Evolutionary conservation across 2,797 vertebrate species (phyloP), one percentile per base, ranked within the genome.

Genomic region (Pipistrellus kuhlii): DNA sequence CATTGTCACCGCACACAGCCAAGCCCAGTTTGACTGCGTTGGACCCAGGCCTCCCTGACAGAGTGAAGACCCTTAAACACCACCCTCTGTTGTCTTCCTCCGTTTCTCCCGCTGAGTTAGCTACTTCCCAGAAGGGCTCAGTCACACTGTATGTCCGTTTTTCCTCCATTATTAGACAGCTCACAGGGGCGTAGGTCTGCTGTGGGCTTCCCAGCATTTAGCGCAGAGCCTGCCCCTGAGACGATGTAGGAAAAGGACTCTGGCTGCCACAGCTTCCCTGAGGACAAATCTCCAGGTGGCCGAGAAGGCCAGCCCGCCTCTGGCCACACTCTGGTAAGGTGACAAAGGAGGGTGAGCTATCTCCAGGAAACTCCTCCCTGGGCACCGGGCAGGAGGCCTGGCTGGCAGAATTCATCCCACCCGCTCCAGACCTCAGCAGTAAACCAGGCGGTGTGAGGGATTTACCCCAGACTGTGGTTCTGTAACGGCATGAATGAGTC

Each of bases 401-500:
- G 59, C 73, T 21, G 44, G 55, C 59, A 76, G 51, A 53, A 48
- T 75, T 11, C 48, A 51, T 64, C 53, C 41, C n/a, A 2, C 35
- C 90, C 78, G 78, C 55, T 92, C 76, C 90, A 80, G 89, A 44
- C 92, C 80, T 59, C 32, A 95, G 96, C 94, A 94, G 83, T 97
- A 94, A 97, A 84, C 88, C 97, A 93, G 93, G 89, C 85, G 72
- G 96, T 84, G 3, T 20, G 80, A 96, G 92, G 76, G 81, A 95
- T 96, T 96, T 90, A 86, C 97, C 97, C 38, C 35, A 69, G 97
- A 97, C 97, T 93, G 91, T 64, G 1, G 97, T 96, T 96, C 95
- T 64, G 92, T 1, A 17, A 92, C 94, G 96, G 97, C 95, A 85
- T 1, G 94, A 92, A 95, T 91, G 97, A 97, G 97, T 97, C 97